Base-by-base conservation (phyloP, 2,797 vertebrate species). In the Enteromius paludinosus region DNA sequence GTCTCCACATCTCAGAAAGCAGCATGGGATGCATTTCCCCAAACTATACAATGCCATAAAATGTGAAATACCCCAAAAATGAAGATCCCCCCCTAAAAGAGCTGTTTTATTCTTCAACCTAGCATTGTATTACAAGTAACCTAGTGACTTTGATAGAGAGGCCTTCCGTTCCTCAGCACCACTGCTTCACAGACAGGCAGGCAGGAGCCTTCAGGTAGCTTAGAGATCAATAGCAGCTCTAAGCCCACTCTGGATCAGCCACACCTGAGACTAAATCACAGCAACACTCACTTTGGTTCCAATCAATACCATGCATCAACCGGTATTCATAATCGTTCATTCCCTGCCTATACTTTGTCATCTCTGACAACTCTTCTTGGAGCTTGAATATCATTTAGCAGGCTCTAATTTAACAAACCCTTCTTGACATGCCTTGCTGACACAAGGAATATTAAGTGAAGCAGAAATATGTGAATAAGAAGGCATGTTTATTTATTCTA, bases 231-330 rank as follows among this genome's bases (percentile, higher is more conserved):
- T 85, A 88, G n/a, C 47, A 79, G 82, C 79, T 86, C 78, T 84
- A 76, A 87, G 75, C 84, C 84, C 86, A 84, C 85, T 78, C 56
- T 62, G 81, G 79, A 86, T 86, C 79, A 87, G 61, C 86, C 82
- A 64, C 47, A 89, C 81, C 86, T 86, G 84, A 86, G 78, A 74
- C 80, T 86, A 61, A 73, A 77, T 82, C 79, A 78, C 66, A 75
- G 71, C 28, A 73, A 78, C 72, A 85, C 78, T 62, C 85, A 30
- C 80, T 82, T 56, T 47, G 77, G 18, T 15, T 47, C 28, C 12
- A 30, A 87, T 87, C 84, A 59, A 87, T 87, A 82, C 11, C 41
- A 61, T 80, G 83, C 61, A 81, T 86, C 87, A 81, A 83, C 82
- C 64, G 25, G 75, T 62, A 83, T 73, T 81, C 41, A 78, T 76